Base-by-base conservation (phyloP, 2,113 vertebrate species). In the Laterallus jamaicensis region DNA sequence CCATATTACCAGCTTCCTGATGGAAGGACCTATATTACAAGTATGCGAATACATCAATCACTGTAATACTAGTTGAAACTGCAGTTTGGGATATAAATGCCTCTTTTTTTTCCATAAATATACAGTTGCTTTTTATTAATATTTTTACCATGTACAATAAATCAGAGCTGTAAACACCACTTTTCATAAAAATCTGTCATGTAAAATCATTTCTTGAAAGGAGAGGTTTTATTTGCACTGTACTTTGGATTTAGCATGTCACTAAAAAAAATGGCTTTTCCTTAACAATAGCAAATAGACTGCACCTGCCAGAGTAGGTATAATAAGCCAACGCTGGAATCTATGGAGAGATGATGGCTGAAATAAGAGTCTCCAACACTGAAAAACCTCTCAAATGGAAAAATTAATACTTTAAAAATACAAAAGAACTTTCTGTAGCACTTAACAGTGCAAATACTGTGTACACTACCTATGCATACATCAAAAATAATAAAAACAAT, bases 121-220 rank as follows among this genome's bases (percentile, higher is more conserved):
- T 50, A n/a, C 15, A 21, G 10, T 60, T 86, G 18, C 3, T 15
- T 68, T 86, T 87, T 40, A 24, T 70, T 37, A 4, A 54, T 70
- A 60, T 78, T 84, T 96, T 94, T 81, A 87, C 11, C 0, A 1
- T 25, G 6, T 70, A 37, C 11, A 68, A 52, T 82, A 93, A 93
- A 83, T 74, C 35, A 95, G 39, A 63, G 17, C 37, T 91, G 25
- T n/a, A 89, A 93, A 71, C 31, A 77, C 19, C 19, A 83, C 68
- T 88, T 90, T n/a, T 62, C 92, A 68, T 84, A 93, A 96, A 93
- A 89, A 37, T 22, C 14, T 95, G 40, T 68, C 49, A 90, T 28
- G 9, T 42, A n/a, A 84, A 82, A 79, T 69, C 24, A 62, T 82
- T 86, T 86, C 74, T 50, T 80, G 44, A 78, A 89, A 60, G 37